These are phyloP conservation scores for Luehdorfia chinensis DNA, from an alignment of 1,140 invertebrate genomes.

Conservation along the genomic window DNA sequence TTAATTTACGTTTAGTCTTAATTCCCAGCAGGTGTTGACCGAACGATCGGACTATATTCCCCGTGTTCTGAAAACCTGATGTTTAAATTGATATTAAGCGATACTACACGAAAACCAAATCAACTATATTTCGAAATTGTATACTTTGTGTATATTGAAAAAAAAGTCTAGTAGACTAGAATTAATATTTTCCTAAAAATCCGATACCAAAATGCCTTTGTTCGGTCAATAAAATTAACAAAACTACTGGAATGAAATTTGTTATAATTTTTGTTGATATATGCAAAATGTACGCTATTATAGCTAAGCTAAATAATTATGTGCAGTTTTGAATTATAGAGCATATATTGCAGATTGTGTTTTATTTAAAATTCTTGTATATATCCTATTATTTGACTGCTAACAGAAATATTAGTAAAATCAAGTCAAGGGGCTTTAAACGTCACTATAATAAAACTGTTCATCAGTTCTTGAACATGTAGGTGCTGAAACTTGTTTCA, in stretches of 20 bases:
- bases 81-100: too few relatives aligned
- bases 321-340: slow-evolving; percentile 9
- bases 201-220: too few relatives aligned
- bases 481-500: slow-evolving; percentile 37
- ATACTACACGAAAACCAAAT: too few relatives aligned
- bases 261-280: slow-evolving; percentile 6
- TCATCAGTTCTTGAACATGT: slow-evolving; percentile 30
- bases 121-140: too few relatives aligned
- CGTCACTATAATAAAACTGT: not conserved
- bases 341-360: slow-evolving; percentile 4
- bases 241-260: not conserved
- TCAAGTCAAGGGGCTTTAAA: not conserved
- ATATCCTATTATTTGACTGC: not conserved
- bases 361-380: slow-evolving; percentile 12
- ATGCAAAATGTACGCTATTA: not conserved
- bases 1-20: too few relatives aligned
- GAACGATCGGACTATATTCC: too few relatives aligned
- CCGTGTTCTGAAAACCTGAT: too few relatives aligned
- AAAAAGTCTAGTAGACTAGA: too few relatives aligned
- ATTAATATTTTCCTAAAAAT: too few relatives aligned
- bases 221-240: too few relatives aligned
- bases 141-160: too few relatives aligned
- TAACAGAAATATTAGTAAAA: not conserved
- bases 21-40: too few relatives aligned
- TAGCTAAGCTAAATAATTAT: slow-evolving; percentile 1